A percentile compares a stretch with the other conserved stretches of the same genome.
phyloP scores from a whole-genome alignment of 2,888 invertebrate genomes.

The Orgyia antiqua region DNA sequence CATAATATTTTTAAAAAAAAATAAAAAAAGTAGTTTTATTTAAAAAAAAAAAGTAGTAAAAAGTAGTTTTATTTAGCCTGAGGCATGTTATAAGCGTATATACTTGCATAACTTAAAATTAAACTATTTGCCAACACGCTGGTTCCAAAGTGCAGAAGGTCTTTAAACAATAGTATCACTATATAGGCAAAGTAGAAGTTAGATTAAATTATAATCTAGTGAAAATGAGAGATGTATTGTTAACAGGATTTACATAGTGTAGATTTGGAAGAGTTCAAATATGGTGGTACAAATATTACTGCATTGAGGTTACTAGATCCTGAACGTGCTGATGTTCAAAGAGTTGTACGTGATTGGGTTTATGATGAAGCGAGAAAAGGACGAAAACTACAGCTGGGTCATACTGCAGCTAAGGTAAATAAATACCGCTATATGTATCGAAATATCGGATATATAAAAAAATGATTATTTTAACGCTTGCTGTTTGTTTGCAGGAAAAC shows the following conservation, averaged over 20 bases:
- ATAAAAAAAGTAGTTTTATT: too few species aligned
- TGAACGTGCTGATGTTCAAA: slow-evolving; percentile 86
- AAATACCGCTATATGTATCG: slow-evolving; percentile 25
- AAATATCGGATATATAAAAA: slow-evolving; percentile 5
- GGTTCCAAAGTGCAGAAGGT: too few species aligned
- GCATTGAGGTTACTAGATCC: slow-evolving; percentile 94
- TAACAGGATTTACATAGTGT: slow-evolving; percentile 92
- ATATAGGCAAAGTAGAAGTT: too few species aligned
- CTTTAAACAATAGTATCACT: too few species aligned
- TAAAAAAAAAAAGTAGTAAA: too few species aligned
- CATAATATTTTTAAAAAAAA: too few species aligned
- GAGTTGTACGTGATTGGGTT: slow-evolving; percentile 88
- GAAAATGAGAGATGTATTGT: too few species aligned
- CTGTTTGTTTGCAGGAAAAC: slow-evolving; percentile 77
- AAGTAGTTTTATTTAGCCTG: too few species aligned
- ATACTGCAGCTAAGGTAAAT: slow-evolving; percentile 77
- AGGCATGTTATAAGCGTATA: too few species aligned
- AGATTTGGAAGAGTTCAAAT: slow-evolving; percentile 94
- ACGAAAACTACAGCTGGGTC: slow-evolving; percentile 78
- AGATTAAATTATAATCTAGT: too few species aligned
- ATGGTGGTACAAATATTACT: slow-evolving; percentile 97
- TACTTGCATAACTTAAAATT: too few species aligned
- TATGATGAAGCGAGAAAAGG: slow-evolving; percentile 84
- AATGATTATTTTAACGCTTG: slow-evolving; percentile 8
- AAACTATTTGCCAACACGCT: too few species aligned